These are phyloP conservation scores for Pterocles gutturalis DNA, from an alignment of 2,113 vertebrate genomes.

Conservation along the genomic window DNA sequence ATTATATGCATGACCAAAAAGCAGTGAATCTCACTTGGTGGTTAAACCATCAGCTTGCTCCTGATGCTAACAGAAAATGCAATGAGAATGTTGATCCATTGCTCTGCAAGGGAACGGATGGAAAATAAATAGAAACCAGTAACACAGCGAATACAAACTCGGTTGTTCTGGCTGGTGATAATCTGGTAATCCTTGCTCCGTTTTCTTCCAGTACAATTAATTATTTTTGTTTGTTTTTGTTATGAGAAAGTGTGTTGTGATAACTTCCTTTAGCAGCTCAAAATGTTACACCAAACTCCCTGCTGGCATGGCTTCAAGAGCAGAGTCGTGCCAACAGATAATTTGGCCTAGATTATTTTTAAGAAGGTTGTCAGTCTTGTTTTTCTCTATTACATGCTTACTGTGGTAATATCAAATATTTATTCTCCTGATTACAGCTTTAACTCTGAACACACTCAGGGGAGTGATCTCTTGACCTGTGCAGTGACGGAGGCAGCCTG, in stretches of 20 bases:
- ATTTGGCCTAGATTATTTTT: slow-evolving; percentile 67
- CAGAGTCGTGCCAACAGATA: slow-evolving; percentile 40
- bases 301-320: slow-evolving; percentile 52
- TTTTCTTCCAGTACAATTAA: slow-evolving; percentile 17
- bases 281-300: slow-evolving; percentile 55
- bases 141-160: background rate
- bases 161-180: background rate
- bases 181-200: background rate
- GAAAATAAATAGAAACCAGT: background rate
- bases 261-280: slow-evolving; percentile 41
- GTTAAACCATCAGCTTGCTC: background rate
- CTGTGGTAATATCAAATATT: slow-evolving; percentile 30
- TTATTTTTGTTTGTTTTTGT: slow-evolving; percentile 43
- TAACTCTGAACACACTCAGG: background rate
- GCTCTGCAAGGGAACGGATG: background rate
- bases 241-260: slow-evolving; percentile 6
- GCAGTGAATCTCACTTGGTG: background rate
- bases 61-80: background rate
- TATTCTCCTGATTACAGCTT: slow-evolving; percentile 24
- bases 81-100: background rate
- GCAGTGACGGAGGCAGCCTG: background rate
- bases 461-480: slow-evolving; percentile 2
- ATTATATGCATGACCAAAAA: background rate
- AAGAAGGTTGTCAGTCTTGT: slow-evolving; percentile 57
- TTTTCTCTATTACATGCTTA: background rate